Evolutionary conservation across 2,797 vertebrate genomes (phyloP), one percentile per base, ranked within the genome.

Genomic region (Caiman crocodilus): DNA sequence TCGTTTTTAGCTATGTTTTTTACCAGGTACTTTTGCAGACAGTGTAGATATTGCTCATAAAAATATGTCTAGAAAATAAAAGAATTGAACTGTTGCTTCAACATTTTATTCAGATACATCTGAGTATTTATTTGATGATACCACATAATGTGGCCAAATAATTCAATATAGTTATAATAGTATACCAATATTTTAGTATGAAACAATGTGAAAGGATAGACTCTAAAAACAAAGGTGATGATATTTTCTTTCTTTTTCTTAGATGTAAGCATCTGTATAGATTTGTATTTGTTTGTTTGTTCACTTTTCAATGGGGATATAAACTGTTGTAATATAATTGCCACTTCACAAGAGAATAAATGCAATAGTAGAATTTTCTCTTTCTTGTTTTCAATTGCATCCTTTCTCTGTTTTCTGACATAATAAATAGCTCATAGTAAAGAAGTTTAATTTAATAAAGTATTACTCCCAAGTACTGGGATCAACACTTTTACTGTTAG

Each of bases 281-380:
- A 71, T 1, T 0, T 14, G 50, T 73, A 25, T 50, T 26, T 67
- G 15, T 30, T 67, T 10, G 21, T 81, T 55, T 82, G 50, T 65
- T 94, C 84, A 69, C 76, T 90, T 16, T 61, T 82, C 64, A 50
- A 56, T 13, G 63, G 57, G 74, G 17, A 77, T 56, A 88, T 56
- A 65, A 75, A 60, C 57, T 23, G 60, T 1, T 82, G 65, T 61
- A 79, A 92, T 76, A 26, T 50, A 93, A 85, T 91, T 16, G 86
- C 76, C 64, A 77, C 76, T 84, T 74, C 2, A 64, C 56, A 77
- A 90, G 59, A 60, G 15, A 25, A 60, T 1, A 50, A 12, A 56
- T 71, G 78, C 23, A 90, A 42, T 67, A 83, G 78, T 28, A 84
- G 21, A 23, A 63, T 80, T 71, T 32, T 59, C 14, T 1, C 11